Base-by-base conservation (phyloP, 2,888 invertebrate species). In the Eudemis profundana region DNA sequence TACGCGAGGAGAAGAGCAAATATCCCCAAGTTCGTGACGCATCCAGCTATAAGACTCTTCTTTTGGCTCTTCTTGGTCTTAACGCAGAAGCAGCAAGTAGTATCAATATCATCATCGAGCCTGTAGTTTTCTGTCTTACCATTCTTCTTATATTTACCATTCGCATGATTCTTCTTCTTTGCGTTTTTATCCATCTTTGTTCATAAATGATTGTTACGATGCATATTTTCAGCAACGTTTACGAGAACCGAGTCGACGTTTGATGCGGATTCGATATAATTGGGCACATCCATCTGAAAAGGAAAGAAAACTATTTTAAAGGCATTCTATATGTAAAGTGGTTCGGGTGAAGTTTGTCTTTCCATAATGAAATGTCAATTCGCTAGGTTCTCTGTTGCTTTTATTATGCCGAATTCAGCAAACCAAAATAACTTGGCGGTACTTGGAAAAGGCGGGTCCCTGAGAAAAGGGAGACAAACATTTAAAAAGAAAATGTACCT, bases 1-100 rank as follows among this genome's bases (percentile, higher is more conserved):
- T 97, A 97, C 15, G 95, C 96, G 67, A 97, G 93, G 1, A 97
- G 93, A 23, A 97, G 90, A 57, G 95, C 93, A 82, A 97, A 97
- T 74, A 97, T 97, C 53, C 96, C 96, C 68, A 97, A 88, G 86
- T 97, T 97, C 51, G 96, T 96, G 68, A 96, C 91, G 72, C 96
- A 93, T 10, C 96, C 96, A 23, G 96, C 94, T 15, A 92, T 82
- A 1, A 93, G 77, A 66, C 86, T 88, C 69, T 92, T 92, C 76
- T 92, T 91, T 69, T 91, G 89, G 68, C 86, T 89, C 68, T 86
- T 92, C 70, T 88, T 90, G 12, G 92, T 92, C 78, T 89, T 91
- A 66, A 93, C 81, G 69, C 93, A 93, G 68, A 93, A 84, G 72
- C 93, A 93, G 69, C 93, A 93, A 0, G 90, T 91, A 5, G 90